Conservation (phyloP, 2,797 vertebrate species). For the Euphonia xanthogaster region DNA sequence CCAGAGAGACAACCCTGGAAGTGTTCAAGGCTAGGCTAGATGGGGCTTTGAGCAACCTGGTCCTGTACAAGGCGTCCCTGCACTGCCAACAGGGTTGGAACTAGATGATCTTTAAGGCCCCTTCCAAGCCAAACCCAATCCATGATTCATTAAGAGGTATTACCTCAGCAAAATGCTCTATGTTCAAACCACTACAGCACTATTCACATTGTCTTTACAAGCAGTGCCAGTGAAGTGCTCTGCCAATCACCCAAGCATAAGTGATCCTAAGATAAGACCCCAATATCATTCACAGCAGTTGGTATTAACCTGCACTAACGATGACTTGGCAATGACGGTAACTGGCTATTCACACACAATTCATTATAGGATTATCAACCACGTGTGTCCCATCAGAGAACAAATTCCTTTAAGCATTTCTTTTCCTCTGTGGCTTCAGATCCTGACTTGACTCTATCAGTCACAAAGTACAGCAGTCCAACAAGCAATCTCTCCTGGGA, state of each 20-base stretch:
- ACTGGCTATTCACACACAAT: not conserved
- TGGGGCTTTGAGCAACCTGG: not conserved
- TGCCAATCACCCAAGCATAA: not conserved
- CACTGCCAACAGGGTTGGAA: not conserved
- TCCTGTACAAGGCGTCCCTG: not conserved
- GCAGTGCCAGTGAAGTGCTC: not conserved
- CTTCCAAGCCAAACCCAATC: not conserved
- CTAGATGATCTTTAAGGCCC: not conserved
- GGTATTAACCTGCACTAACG: not conserved
- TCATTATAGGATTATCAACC: not conserved
- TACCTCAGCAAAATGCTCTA: not conserved
- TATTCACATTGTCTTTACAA: not conserved
- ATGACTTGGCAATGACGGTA: not conserved
- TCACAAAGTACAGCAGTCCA: not conserved
- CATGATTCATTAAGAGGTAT: not conserved
- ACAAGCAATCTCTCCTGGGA: not conserved
- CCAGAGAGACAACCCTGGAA: not conserved
- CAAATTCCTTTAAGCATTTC: not conserved
- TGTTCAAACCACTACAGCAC: not conserved
- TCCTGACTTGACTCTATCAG: not conserved
- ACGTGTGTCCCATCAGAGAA: fast-evolving
- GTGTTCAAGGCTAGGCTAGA: not conserved
- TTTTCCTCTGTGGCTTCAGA: not conserved
- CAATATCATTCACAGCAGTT: not conserved
- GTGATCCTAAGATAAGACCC: not conserved